Base-by-base conservation (phyloP, 2,113 vertebrate species). In the Thymallus thymallus region DNA sequence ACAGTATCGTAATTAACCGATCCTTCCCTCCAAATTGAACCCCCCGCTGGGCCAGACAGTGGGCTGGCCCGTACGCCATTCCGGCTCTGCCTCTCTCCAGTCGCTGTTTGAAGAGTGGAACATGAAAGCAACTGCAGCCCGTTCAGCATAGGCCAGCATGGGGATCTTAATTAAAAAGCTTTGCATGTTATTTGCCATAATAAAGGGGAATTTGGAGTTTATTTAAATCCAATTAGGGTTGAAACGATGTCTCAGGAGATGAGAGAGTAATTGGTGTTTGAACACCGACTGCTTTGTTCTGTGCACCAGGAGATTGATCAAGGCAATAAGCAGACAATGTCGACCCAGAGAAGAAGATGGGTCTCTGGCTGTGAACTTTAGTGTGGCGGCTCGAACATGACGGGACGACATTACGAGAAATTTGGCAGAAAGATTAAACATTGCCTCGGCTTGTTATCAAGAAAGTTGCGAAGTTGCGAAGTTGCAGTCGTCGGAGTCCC, bases 151-250 rank as follows among this genome's bases (percentile, higher is more conserved):
- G 92, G 89, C 92, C 94, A 88, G 91, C 94, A 94, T 96, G 88
- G 88, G 93, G 13, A 95, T 95, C 95, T 96, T 98, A 97, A 98
- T 98, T 97, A 93, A 98, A 97, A 96, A 96, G 93, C 93, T 92
- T 93, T 91, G 94, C 94, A 94, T 95, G 94, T 95, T 95, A 96
- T 94, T 95, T 93, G 91, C 95, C 93, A 94, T 95, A 95, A 96
- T 95, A 98, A 96, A 96, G 94, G 88, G 88, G 90, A 92, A 96
- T 97, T 94, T 95, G 95, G 93, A 96, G 96, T 97, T 97, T 94
- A 96, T 97, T 98, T 97, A 96, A 98, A 98, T 97, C 94, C 95
- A 96, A 97, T 97, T 97, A 96, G 94, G 95, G 94, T 94, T 91
- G 85, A 80, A 84, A 90, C 83, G 90, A 89, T 92, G 90, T 90